Percentiles rank a stretch among this genome's conserved stretches.
phyloP scores from a whole-genome alignment of 2,797 vertebrate genomes.

The Artibeus lituratus region DNA sequence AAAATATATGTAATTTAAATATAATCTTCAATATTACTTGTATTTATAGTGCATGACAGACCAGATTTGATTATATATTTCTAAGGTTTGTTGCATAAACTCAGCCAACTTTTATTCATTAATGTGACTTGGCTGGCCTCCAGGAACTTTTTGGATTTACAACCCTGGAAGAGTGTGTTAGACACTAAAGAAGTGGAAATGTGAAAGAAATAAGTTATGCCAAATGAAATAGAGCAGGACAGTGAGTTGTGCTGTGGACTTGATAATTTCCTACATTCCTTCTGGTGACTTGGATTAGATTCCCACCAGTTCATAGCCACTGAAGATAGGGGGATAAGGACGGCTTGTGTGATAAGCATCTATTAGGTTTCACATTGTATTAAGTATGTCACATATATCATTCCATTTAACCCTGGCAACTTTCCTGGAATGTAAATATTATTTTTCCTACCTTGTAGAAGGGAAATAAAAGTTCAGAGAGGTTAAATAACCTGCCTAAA shows the following conservation, averaged over 20 bases:
- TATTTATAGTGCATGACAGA: neutral
- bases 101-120: neutral
- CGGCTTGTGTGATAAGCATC: neutral
- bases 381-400: neutral
- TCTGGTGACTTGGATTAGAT: neutral
- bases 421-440: neutral
- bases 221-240: neutral
- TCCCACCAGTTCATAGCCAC: neutral
- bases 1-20: neutral
- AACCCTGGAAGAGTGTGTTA: neutral
- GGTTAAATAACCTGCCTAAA: neutral
- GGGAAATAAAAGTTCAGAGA: neutral
- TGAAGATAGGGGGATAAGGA: too few relatives aligned
- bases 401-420: neutral
- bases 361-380: neutral
- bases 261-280: neutral
- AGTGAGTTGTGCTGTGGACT: neutral
- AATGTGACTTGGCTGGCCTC: neutral
- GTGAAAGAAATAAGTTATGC: neutral
- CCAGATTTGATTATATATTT: neutral
- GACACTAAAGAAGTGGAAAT: neutral
- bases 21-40: neutral
- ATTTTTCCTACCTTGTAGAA: neutral
- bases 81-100: neutral
- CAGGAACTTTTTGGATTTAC: neutral